Conservation (phyloP, 2,888 invertebrate genomes). For the Trachelus stipa region DNA sequence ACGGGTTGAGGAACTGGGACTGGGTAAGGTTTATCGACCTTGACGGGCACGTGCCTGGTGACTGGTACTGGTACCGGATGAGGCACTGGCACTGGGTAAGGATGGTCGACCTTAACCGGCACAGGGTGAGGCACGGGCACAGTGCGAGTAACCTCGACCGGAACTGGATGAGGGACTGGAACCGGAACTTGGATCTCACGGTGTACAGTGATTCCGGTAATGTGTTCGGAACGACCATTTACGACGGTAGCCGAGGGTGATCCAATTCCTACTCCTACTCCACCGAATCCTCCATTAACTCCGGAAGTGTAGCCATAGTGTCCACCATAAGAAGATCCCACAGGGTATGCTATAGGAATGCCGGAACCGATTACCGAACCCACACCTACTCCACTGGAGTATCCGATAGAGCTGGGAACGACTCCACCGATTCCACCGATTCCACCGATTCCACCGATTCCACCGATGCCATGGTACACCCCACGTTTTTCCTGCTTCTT, state of each 20-base stretch:
- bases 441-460: too few relatives aligned
- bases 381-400: background rate
- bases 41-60: conserved; percentile 43
- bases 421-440: too few relatives aligned
- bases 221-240: conserved; percentile 27
- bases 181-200: conserved; percentile 43
- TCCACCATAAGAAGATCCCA: too few relatives aligned
- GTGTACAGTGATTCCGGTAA: conserved; percentile 44
- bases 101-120: conserved; percentile 43
- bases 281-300: too few relatives aligned
- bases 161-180: conserved; percentile 45
- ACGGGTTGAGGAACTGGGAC: conserved; percentile 38
- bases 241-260: background rate
- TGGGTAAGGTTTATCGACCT: conserved; percentile 45
- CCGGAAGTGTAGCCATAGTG: too few relatives aligned
- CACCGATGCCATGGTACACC: background rate
- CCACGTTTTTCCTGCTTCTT: conserved; percentile 46
- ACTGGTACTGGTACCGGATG: conserved; percentile 45
- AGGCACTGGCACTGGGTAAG: conserved; percentile 37
- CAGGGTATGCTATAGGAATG: too few relatives aligned
- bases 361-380: conserved; percentile 19
- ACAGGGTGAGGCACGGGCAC: conserved; percentile 45
- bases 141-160: conserved; percentile 41
- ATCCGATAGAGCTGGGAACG: background rate
- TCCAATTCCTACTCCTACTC: too few relatives aligned